These are phyloP conservation scores for Cynaeus angustus DNA, from an alignment of 2,888 invertebrate genomes.

Conservation along the genomic window DNA sequence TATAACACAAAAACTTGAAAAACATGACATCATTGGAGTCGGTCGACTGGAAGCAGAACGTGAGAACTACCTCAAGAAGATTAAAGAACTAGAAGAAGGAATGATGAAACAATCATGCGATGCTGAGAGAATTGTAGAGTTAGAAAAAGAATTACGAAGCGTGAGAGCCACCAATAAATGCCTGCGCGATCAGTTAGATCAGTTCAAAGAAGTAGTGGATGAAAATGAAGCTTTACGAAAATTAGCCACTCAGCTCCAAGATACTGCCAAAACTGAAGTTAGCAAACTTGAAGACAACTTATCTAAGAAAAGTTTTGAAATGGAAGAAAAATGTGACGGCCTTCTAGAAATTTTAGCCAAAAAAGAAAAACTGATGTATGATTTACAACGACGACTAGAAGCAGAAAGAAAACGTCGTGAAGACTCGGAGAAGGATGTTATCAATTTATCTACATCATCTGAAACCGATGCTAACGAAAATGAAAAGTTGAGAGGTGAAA, in stretches of 20 bases:
- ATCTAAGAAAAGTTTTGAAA: conserved; percentile 32
- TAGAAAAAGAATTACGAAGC: conserved; percentile 57
- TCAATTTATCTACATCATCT: no score
- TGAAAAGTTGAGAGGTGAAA: conserved; percentile 30
- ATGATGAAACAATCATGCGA: conserved; percentile 42
- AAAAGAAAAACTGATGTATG: conserved; percentile 12
- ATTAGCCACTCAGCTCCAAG: conserved; percentile 66
- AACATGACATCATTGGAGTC: conserved; percentile 25
- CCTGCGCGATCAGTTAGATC: conserved; percentile 53
- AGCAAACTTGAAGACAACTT: conserved; percentile 57
- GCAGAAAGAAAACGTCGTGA: no score
- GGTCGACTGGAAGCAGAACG: conserved; percentile 20
- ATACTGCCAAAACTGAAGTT: conserved; percentile 65
- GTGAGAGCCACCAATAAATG: conserved; percentile 56
- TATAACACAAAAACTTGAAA: conserved; percentile 63
- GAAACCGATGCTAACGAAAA: neutral
- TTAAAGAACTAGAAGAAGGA: conserved; percentile 54
- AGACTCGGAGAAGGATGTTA: no score
- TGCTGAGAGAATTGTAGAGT: conserved; percentile 46
- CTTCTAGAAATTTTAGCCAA: conserved; percentile 10
- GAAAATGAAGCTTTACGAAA: conserved; percentile 67
- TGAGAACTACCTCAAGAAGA: conserved; percentile 31
- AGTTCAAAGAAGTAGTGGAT: conserved; percentile 37
- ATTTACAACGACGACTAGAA: conserved; percentile 3
- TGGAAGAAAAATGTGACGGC: conserved; percentile 5